A percentile compares a stretch with the other conserved stretches of the same genome.
These are phyloP conservation scores for Sebastes itinus DNA, from an alignment of 2,797 vertebrate genomes.

Conservation along the genomic window DNA sequence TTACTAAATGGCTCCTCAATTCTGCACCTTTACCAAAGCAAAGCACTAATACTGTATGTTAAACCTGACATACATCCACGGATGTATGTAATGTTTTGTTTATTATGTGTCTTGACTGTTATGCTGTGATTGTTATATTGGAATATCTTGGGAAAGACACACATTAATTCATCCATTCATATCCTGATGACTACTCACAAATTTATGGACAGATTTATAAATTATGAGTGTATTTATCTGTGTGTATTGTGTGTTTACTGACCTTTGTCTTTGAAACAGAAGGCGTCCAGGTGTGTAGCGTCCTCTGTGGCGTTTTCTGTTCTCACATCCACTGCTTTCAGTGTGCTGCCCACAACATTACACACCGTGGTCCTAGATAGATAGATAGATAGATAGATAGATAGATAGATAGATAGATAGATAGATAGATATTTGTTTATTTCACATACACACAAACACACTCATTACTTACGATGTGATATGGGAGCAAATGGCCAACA, in stretches of 20 bases:
- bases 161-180: neutral
- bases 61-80: neutral
- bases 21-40: neutral
- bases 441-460: neutral
- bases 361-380: slow-evolving; percentile 86
- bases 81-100: neutral
- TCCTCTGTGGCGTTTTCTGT: slow-evolving; percentile 84
- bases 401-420: neutral
- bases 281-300: slow-evolving; percentile 76
- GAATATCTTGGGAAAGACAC: slow-evolving; percentile 1
- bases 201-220: neutral
- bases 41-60: neutral
- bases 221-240: neutral
- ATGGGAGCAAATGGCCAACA: neutral
- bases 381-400: too few species aligned
- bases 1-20: neutral
- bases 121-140: too few species aligned
- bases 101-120: neutral
- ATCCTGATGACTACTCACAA: neutral
- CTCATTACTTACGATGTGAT: slow-evolving; percentile 1
- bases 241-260: slow-evolving; percentile 54
- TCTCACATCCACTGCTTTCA: slow-evolving; percentile 87
- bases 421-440: too few species aligned
- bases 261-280: slow-evolving; percentile 92
- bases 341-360: slow-evolving; percentile 78